Percentiles rank a stretch among this genome's conserved stretches.
phyloP scores from a whole-genome alignment of 1,140 invertebrate genomes.

The Penaeus chinensis region DNA sequence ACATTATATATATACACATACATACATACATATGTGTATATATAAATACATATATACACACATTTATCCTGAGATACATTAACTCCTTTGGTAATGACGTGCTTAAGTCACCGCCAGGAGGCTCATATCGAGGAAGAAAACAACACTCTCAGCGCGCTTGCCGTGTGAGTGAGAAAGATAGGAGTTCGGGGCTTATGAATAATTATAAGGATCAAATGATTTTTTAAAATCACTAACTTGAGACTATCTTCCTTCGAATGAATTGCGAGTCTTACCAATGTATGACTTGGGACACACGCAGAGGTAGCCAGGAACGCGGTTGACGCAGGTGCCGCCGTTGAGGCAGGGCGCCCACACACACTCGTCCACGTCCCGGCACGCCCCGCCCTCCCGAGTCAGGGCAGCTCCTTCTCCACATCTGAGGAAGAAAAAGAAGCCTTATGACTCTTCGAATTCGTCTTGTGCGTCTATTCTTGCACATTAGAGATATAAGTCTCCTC shows the following conservation, averaged over 20 bases:
- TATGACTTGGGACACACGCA: constrained; percentile 79
- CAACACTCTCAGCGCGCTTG: neutral
- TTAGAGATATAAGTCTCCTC: too few species aligned
- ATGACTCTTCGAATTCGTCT: too few species aligned
- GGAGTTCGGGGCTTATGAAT: too few species aligned
- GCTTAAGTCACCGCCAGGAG: neutral
- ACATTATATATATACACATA: too few species aligned
- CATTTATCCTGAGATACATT: neutral
- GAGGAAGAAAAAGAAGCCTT: neutral
- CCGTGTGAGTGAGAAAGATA: neutral
- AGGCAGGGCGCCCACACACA: constrained; percentile 90
- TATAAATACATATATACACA: too few species aligned
- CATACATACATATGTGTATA: too few species aligned
- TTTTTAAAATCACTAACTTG: too few species aligned
- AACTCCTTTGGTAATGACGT: neutral
- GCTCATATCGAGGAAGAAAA: neutral
- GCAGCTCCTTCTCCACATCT: constrained; percentile 30
- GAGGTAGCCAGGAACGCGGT: constrained; percentile 81
- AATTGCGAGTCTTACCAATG: neutral
- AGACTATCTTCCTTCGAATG: too few species aligned
- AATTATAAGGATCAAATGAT: too few species aligned
- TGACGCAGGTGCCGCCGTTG: constrained; percentile 83
- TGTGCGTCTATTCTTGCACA: too few species aligned
- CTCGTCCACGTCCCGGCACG: constrained; percentile 73
- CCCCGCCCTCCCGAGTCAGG: neutral